Conservation (phyloP, 2,888 invertebrate species). For the Amitus sp. region DNA sequence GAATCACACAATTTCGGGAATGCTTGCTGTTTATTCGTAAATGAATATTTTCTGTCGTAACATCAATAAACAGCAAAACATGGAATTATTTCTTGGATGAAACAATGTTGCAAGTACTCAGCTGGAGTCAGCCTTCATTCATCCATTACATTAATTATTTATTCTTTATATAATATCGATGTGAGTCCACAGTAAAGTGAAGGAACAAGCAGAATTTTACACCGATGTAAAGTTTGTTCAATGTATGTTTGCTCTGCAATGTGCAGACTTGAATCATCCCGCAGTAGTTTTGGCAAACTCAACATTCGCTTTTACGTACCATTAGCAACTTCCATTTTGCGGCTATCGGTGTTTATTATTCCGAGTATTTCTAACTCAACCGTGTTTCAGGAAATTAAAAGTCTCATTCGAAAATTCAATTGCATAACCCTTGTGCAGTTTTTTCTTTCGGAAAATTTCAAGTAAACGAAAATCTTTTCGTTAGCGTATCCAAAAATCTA, state of each 20-base stretch:
- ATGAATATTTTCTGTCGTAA: too few relatives aligned
- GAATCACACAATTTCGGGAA: too few relatives aligned
- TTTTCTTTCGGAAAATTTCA: too few relatives aligned
- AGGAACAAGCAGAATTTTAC: constrained; percentile 48
- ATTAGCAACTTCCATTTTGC: background rate
- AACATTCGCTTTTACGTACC: constrained; percentile 7
- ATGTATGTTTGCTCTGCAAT: constrained; percentile 20
- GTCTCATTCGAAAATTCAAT: too few relatives aligned
- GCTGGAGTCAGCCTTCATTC: constrained; percentile 47
- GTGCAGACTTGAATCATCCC: constrained; percentile 13
- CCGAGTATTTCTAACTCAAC: constrained; percentile 35
- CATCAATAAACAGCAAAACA: too few relatives aligned
- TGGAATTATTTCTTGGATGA: too few relatives aligned
- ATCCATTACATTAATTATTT: constrained; percentile 59
- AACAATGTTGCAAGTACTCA: constrained; percentile 54
- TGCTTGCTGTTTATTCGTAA: too few relatives aligned
- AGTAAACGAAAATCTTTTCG: too few relatives aligned
- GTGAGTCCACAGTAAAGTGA: constrained; percentile 22
- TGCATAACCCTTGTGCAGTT: too few relatives aligned
- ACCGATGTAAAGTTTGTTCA: too few relatives aligned
- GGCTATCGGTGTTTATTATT: constrained; percentile 1
- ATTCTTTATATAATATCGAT: constrained; percentile 47
- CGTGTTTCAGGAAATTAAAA: constrained; percentile 5
- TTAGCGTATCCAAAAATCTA: too few relatives aligned
- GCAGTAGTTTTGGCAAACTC: constrained; percentile 8